A percentile compares a stretch with the other conserved stretches of the same genome.
Conservation (phyloP, 2,797 vertebrate genomes). For the Apogon talboti region DNA sequence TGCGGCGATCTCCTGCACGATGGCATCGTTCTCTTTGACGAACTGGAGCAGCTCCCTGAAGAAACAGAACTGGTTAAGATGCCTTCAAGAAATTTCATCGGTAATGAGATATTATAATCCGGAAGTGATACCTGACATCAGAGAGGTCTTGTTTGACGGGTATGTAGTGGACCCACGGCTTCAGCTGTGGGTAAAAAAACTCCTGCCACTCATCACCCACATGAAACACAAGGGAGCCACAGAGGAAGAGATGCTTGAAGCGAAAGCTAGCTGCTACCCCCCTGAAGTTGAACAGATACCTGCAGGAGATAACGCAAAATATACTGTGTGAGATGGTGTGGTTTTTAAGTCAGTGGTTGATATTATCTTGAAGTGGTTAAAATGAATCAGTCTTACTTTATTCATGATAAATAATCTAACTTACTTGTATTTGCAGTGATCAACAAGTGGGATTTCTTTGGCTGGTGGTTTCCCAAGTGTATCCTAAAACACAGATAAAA, state of each 20-base stretch:
- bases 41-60: slow-evolving; percentile 91
- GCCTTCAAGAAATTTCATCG: no score
- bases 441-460: slow-evolving; percentile 92
- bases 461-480: slow-evolving; percentile 93
- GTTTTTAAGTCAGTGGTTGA: not conserved
- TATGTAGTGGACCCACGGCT: slow-evolving; percentile 97
- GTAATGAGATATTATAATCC: no score
- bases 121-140: slow-evolving; percentile 86
- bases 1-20: slow-evolving; percentile 89
- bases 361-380: not conserved
- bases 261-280: slow-evolving; percentile 98
- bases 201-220: slow-evolving; percentile 96
- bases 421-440: slow-evolving; percentile 99
- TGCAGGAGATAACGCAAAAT: slow-evolving; percentile 50
- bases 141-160: slow-evolving; percentile 93
- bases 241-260: slow-evolving; percentile 96
- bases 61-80: slow-evolving; percentile 9
- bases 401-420: slow-evolving; percentile 28
- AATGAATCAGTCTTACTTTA: not conserved
- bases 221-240: slow-evolving; percentile 94
- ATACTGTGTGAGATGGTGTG: not conserved
- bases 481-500: slow-evolving; percentile 81
- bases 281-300: slow-evolving; percentile 98
- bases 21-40: slow-evolving; percentile 90
- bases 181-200: slow-evolving; percentile 95